Evolutionary conservation across 2,797 vertebrate genomes (phyloP), one percentile per base, ranked within the genome.

Genomic region (Anabas testudineus): DNA sequence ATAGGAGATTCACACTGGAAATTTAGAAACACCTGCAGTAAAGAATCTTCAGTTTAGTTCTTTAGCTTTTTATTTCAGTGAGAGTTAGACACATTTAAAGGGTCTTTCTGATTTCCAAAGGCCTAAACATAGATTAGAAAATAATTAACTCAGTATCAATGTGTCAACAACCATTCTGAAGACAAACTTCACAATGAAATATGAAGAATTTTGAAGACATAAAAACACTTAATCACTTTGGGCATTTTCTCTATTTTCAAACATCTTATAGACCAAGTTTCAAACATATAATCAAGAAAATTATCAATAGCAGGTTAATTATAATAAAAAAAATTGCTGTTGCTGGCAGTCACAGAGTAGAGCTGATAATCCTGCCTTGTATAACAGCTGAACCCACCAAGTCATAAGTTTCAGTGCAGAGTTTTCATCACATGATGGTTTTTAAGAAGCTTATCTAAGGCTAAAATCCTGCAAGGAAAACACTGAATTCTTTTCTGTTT

Each of bases 401-500:
- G n/a, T 42, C 42, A 42, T 42, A 9, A 3, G 36, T 66, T 69
- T 65, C 39, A 52, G 37, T 12, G 34, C 39, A 24, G 45, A 42
- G 32, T n/a, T 48, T 52, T 6, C 1, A 7, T 80, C 76, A 47
- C 81, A 53, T 80, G 81, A 64, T 30, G 21, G 18, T 37, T 62
- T 73, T 67, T 46, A 67, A 74, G 74, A 61, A 71, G 74, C 79
- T 84, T 74, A 62, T 32, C 51, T 12, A 3, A 45, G 30, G 41
- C 49, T 36, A 10, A 45, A 71, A 45, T 36, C 62, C 37, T n/a
- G n/a, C 0, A 42, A 64, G 19, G 21, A 37, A 76, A 64, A 30
- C 12, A 10, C 18, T 0, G 36, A 64, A 36, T 62, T 66, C 52
- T 41, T 80, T 41, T 80, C 7, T 51, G 34, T 30, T 54, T 68